Percentiles rank a stretch among this genome's conserved stretches.
phyloP scores from a whole-genome alignment of 1,140 invertebrate species.

The Amphibalanus amphitrite region DNA sequence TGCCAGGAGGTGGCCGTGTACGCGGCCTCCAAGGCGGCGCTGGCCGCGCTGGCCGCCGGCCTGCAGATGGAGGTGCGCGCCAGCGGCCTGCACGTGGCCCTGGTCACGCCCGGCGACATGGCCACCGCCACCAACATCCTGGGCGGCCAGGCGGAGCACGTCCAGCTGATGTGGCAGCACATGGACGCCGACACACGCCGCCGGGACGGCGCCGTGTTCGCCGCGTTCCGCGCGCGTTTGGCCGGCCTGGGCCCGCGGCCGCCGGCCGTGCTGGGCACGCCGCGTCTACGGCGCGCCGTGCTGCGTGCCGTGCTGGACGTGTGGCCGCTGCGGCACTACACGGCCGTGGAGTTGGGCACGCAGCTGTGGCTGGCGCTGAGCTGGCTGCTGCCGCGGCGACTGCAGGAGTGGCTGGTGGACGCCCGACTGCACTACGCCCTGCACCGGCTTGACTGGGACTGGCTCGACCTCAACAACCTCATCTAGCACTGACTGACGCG shows the following conservation, averaged over 20 bases:
- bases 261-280: background rate
- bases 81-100: background rate
- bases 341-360: background rate
- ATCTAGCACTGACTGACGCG: no score
- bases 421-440: background rate
- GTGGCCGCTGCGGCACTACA: background rate
- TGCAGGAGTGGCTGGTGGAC: background rate
- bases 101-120: background rate
- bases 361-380: background rate
- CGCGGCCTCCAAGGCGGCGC: slow-evolving; percentile 56
- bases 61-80: slow-evolving; percentile 23
- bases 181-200: background rate
- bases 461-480: background rate
- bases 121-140: background rate
- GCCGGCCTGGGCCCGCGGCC: background rate
- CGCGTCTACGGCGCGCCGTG: background rate
- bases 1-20: slow-evolving; percentile 56
- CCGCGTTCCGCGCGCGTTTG: background rate
- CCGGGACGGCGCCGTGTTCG: background rate
- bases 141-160: background rate
- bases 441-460: background rate
- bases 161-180: background rate
- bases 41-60: slow-evolving; percentile 47
- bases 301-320: background rate
- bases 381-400: background rate